Conservation (phyloP, 2,113 vertebrate genomes). For the Hoplias malabaricus region DNA sequence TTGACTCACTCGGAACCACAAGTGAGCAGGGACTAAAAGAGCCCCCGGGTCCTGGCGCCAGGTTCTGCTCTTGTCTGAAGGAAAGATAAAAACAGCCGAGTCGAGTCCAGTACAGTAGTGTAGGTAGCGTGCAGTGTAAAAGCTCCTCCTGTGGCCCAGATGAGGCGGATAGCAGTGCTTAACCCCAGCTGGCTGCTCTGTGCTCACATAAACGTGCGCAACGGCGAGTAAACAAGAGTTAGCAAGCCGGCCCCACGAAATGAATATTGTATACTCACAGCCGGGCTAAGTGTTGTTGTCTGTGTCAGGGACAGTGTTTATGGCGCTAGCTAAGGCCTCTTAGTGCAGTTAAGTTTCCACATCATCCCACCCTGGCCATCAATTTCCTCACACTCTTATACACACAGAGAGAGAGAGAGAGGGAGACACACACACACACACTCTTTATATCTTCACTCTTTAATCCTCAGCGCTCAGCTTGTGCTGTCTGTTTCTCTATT, state of each 20-base stretch:
- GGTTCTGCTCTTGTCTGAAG: too few species aligned
- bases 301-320: slow-evolving; percentile 78
- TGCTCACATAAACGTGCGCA: slow-evolving; percentile 48
- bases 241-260: slow-evolving; percentile 68
- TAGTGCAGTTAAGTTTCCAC: slow-evolving; percentile 76
- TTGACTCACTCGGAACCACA: too few species aligned
- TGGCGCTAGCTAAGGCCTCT: slow-evolving; percentile 74
- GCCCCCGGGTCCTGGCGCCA: too few species aligned
- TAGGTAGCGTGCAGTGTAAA: too few species aligned
- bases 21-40: too few species aligned
- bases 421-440: not conserved
- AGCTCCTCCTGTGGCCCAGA: slow-evolving; percentile 32
- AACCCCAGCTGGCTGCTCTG: slow-evolving; percentile 62
- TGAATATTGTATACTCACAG: slow-evolving; percentile 78
- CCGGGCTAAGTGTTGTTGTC: slow-evolving; percentile 78
- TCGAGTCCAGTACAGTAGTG: too few species aligned
- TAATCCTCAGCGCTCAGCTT: slow-evolving; percentile 12
- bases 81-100: too few species aligned
- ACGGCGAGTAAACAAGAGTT: slow-evolving; percentile 71
- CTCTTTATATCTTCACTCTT: not conserved
- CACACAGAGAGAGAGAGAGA: not conserved
- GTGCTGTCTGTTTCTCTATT: slow-evolving; percentile 25
- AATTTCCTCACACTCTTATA: slow-evolving; percentile 54
- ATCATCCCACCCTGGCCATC: slow-evolving; percentile 73
- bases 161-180: slow-evolving; percentile 52